These are phyloP conservation scores for Nesoenas mayeri DNA, from an alignment of 2,113 vertebrate species.

Conservation along the genomic window DNA sequence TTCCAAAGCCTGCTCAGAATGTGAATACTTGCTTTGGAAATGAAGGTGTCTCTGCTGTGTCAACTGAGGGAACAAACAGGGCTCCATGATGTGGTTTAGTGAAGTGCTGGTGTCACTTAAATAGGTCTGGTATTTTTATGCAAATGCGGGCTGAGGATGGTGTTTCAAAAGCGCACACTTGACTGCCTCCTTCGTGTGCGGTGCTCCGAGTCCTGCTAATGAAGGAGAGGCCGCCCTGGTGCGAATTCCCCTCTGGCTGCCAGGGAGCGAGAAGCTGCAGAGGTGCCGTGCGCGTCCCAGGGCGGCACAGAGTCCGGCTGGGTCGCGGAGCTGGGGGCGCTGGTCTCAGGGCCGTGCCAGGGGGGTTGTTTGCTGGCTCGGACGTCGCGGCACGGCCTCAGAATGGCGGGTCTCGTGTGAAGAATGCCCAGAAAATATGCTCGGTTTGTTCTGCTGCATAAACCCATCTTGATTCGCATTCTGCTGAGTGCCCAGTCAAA, in stretches of 20 bases:
- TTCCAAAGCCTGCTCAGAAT: not conserved
- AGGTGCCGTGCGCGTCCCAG: slow-evolving; percentile 11
- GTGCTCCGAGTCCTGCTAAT: slow-evolving; percentile 20
- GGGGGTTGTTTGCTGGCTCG: not conserved
- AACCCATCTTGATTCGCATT: not conserved
- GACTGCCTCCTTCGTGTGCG: slow-evolving; percentile 20
- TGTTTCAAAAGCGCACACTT: slow-evolving; percentile 54
- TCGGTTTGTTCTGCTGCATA: not conserved
- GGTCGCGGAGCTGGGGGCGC: not conserved
- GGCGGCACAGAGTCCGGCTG: not conserved
- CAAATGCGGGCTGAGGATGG: slow-evolving; percentile 55
- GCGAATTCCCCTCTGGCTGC: slow-evolving; percentile 4
- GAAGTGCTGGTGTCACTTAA: slow-evolving; percentile 28
- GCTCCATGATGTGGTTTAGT: not conserved
- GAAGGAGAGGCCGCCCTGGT: not conserved
- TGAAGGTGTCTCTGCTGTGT: not conserved
- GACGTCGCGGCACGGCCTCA: not conserved
- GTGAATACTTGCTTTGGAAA: slow-evolving; percentile 7
- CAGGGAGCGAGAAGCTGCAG: slow-evolving; percentile 2
- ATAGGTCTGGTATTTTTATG: slow-evolving; percentile 71
- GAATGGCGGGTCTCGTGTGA: fast-evolving
- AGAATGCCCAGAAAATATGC: not conserved
- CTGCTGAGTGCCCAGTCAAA: not conserved
- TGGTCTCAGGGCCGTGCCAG: not conserved
- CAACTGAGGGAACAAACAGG: not conserved